These are phyloP conservation scores for Pedionomus torquatus DNA, from an alignment of 2,113 vertebrate species.

Conservation along the genomic window DNA sequence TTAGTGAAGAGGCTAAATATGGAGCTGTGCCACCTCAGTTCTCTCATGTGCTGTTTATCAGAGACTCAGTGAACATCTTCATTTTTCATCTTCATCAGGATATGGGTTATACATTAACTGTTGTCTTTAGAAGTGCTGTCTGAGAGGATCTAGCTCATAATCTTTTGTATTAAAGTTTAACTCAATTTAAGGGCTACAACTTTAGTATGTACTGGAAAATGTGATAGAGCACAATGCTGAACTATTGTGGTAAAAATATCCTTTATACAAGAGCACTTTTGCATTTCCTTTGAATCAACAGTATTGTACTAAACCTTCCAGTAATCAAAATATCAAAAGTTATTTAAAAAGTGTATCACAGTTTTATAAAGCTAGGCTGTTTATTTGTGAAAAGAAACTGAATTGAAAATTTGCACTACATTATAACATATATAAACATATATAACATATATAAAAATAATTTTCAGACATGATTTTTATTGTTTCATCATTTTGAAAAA, in stretches of 20 bases:
- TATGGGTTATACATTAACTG: not conserved
- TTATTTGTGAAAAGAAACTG: not conserved
- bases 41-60: constrained; percentile 40
- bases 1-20: constrained; percentile 51
- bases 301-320: not conserved
- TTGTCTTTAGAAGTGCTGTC: not conserved
- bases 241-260: not conserved
- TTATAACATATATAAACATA: no score
- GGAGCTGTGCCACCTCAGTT: not conserved
- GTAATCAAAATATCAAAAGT: not conserved
- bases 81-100: constrained; percentile 2
- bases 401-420: not conserved
- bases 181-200: not conserved
- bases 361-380: not conserved
- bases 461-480: not conserved
- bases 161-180: not conserved
- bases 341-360: not conserved
- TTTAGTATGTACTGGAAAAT: not conserved
- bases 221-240: not conserved
- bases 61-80: constrained; percentile 20
- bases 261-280: not conserved
- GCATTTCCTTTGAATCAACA: not conserved
- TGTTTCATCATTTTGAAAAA: not conserved
- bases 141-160: not conserved
- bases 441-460: no score